These are phyloP conservation scores for Lophochroa leadbeateri DNA, from an alignment of 2,113 vertebrate genomes.

Conservation along the genomic window DNA sequence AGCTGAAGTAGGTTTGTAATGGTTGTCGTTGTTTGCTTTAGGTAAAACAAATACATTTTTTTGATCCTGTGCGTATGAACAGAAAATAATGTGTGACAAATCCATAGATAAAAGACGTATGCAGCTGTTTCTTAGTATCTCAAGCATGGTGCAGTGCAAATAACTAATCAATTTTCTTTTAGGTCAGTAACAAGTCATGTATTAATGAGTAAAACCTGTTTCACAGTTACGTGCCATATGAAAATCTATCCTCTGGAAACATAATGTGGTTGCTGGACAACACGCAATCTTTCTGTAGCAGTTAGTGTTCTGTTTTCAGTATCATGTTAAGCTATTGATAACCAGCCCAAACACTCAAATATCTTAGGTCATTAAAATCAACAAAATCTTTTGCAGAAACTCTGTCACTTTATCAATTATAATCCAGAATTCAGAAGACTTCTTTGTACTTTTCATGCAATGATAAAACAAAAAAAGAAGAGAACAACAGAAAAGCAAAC, in stretches of 20 bases:
- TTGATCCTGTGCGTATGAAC: slow-evolving; percentile 21
- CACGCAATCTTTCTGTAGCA: background rate
- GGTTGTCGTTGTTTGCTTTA: slow-evolving; percentile 76
- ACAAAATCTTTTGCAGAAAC: background rate
- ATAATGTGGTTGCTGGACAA: slow-evolving; percentile 74
- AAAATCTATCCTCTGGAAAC: slow-evolving; percentile 39
- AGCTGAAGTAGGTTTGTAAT: slow-evolving; percentile 67
- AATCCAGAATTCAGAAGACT: background rate
- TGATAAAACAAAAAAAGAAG: background rate
- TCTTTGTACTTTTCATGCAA: background rate
- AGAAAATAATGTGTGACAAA: slow-evolving; percentile 52
- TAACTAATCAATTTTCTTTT: slow-evolving; percentile 66
- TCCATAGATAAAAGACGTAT: slow-evolving; percentile 66
- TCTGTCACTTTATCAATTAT: background rate
- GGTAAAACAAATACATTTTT: slow-evolving; percentile 73
- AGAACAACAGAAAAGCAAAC: background rate
- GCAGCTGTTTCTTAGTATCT: slow-evolving; percentile 53
- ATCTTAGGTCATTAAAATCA: slow-evolving; percentile 45
- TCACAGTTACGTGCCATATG: slow-evolving; percentile 21
- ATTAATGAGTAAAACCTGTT: slow-evolving; percentile 37
- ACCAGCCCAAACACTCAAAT: slow-evolving; percentile 19
- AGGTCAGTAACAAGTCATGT: slow-evolving; percentile 37
- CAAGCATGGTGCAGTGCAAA: slow-evolving; percentile 67
- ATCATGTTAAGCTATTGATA: slow-evolving; percentile 10
- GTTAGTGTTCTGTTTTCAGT: background rate